A percentile compares a stretch with the other conserved stretches of the same genome.
Conservation (phyloP, 2,113 vertebrate genomes). For the Donacobius atricapilla region DNA sequence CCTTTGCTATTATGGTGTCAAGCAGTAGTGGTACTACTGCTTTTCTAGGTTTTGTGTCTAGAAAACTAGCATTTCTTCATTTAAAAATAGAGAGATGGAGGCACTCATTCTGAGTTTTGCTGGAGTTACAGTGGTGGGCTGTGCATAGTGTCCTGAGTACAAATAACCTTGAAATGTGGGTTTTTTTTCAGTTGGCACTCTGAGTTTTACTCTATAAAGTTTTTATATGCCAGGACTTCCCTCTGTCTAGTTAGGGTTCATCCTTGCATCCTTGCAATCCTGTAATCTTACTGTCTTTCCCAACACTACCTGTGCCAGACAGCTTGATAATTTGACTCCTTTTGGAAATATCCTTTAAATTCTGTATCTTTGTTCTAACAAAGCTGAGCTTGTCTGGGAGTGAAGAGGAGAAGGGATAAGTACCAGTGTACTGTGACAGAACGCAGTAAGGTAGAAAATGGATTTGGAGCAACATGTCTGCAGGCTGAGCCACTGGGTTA, state of each 20-base stretch:
- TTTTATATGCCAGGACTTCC: background rate
- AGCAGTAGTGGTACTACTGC: background rate
- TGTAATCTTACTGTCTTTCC: background rate
- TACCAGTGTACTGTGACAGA: background rate
- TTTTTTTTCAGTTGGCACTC: rapidly evolving
- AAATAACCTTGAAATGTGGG: background rate
- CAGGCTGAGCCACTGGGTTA: background rate
- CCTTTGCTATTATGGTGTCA: background rate
- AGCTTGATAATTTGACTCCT: background rate
- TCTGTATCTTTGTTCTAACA: background rate
- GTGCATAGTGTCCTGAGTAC: background rate
- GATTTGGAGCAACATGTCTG: background rate
- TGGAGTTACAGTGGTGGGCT: background rate
- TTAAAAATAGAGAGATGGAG: background rate
- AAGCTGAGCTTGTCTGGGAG: background rate
- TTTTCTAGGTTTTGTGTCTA: background rate
- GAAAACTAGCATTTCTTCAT: background rate
- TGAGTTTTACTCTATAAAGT: background rate
- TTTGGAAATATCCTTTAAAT: background rate
- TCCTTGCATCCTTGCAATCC: background rate
- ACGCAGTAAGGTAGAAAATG: background rate
- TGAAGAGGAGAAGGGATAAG: background rate
- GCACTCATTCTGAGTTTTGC: background rate
- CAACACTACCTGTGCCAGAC: background rate
- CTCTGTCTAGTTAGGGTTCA: background rate